These are phyloP conservation scores for Drosophila nr. fundita DNA, from an alignment of 2,888 invertebrate genomes.

Conservation along the genomic window DNA sequence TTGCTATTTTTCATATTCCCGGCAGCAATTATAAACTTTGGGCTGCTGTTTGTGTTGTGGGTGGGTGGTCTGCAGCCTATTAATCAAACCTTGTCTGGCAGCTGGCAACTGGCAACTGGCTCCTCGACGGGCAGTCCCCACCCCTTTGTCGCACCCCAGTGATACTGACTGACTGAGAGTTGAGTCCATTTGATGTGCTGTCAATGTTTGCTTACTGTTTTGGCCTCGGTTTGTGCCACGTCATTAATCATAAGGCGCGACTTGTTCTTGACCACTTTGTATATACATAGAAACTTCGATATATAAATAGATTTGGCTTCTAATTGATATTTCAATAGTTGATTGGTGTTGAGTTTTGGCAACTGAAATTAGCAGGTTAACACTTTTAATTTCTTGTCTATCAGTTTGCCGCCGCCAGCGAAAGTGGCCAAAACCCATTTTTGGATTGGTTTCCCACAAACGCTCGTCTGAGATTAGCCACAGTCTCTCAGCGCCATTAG, in stretches of 20 bases:
- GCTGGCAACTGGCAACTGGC: conserved; percentile 31
- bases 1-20: conserved; percentile 24
- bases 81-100: conserved; percentile 68
- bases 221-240: conserved; percentile 35
- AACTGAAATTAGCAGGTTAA: conserved; percentile 64
- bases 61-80: conserved; percentile 69
- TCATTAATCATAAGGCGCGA: conserved; percentile 61
- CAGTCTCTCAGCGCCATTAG: conserved; percentile 39
- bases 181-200: conserved; percentile 53
- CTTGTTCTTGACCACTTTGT: conserved; percentile 35
- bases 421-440: conserved; percentile 56
- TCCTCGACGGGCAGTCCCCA: conserved; percentile 9
- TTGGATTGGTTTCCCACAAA: conserved; percentile 21
- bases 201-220: conserved; percentile 56
- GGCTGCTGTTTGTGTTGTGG: conserved; percentile 50
- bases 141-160: conserved; percentile 4
- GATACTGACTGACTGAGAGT: conserved; percentile 7
- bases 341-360: conserved; percentile 24
- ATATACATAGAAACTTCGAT: neutral
- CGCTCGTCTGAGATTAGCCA: conserved; percentile 27
- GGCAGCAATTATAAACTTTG: conserved; percentile 55
- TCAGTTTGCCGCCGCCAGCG: conserved; percentile 55
- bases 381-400: conserved; percentile 71
- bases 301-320: conserved; percentile 15
- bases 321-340: conserved; percentile 66